Conservation (phyloP, 2,797 vertebrate species). For the Pitangus sulphuratus region DNA sequence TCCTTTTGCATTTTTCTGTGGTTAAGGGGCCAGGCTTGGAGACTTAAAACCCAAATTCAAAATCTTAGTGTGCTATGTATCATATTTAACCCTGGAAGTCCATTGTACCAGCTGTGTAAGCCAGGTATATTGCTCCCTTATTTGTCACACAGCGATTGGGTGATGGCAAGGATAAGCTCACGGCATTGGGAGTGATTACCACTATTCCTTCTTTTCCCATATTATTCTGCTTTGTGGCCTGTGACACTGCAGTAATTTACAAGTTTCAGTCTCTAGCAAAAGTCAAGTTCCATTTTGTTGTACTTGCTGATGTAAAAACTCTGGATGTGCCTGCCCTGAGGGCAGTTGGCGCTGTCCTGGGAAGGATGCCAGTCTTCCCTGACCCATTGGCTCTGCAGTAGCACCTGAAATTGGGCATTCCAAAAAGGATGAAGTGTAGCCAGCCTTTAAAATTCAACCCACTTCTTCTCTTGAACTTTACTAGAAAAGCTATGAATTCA, state of each 20-base stretch:
- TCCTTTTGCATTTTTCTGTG: background rate
- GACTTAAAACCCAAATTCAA: background rate
- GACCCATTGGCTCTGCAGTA: background rate
- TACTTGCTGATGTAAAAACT: background rate
- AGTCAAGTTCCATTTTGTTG: background rate
- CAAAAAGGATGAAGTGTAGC: accelerated
- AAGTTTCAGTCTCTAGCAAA: background rate
- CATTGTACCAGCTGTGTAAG: background rate
- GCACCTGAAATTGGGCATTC: background rate
- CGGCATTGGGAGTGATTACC: background rate
- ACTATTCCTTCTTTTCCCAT: background rate
- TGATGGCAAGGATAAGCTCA: background rate
- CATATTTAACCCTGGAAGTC: background rate
- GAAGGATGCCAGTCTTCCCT: background rate
- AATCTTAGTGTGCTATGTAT: background rate
- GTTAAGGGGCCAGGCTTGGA: background rate
- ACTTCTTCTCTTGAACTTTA: background rate
- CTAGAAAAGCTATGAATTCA: background rate
- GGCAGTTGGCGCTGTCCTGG: background rate
- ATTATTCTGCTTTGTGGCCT: background rate
- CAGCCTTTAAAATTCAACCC: background rate
- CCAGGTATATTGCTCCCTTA: background rate
- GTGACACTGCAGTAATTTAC: background rate
- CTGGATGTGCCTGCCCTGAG: background rate
- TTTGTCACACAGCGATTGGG: accelerated